These are phyloP conservation scores for Phorcus lineatus DNA, from an alignment of 2,888 invertebrate genomes.

Conservation along the genomic window DNA sequence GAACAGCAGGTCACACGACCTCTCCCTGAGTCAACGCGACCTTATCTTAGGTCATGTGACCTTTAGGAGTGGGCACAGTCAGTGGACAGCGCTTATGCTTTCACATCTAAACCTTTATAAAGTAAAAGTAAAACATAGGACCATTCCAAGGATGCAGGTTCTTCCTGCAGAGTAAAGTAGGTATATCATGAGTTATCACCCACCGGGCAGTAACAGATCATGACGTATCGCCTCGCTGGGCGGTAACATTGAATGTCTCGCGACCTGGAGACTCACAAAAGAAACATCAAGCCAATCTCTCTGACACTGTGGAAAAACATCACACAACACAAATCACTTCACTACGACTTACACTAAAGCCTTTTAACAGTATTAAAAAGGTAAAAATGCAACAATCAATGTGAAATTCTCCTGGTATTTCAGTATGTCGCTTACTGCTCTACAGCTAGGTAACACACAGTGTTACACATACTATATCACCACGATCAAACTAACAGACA, in stretches of 20 bases:
- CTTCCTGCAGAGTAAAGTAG: no score
- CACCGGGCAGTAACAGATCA: no score
- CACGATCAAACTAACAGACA: no score
- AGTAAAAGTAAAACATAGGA: conserved; percentile 5
- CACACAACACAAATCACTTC: conserved; percentile 1
- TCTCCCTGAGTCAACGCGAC: neutral
- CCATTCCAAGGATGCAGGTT: neutral
- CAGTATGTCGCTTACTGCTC: no score
- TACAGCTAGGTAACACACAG: no score
- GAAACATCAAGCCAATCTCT: neutral
- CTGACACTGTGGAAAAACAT: neutral
- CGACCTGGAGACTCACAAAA: neutral
- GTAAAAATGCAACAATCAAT: neutral
- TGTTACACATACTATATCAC: no score
- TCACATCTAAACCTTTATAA: conserved; percentile 8
- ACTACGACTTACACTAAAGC: neutral
- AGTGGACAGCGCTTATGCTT: neutral
- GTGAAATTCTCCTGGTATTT: no score
- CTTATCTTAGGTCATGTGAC: neutral
- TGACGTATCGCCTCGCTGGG: no score
- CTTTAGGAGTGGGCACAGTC: conserved; percentile 14
- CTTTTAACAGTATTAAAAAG: neutral
- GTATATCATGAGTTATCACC: no score
- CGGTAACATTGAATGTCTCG: no score
- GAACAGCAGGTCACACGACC: neutral